Percentiles rank a stretch among this genome's conserved stretches.
Conservation (phyloP, 2,113 vertebrate genomes). For the Thunnus thynnus region DNA sequence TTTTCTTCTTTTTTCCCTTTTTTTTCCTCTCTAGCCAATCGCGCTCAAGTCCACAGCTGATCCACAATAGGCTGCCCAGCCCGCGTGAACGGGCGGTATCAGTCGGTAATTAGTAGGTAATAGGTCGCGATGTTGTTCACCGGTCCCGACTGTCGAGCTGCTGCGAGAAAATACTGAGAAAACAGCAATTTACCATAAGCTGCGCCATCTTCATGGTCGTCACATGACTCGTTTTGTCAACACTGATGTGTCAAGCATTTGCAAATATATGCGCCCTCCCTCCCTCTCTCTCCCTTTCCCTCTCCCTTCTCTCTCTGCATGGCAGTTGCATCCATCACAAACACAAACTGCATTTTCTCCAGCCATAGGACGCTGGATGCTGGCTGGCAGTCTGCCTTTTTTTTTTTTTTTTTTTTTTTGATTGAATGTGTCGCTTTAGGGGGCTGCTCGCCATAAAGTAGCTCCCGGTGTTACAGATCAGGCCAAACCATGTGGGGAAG, state of each 20-base stretch:
- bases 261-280: constrained; percentile 61
- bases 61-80: constrained; percentile 27
- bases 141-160: constrained; percentile 37
- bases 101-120: constrained; percentile 48
- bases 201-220: constrained; percentile 82
- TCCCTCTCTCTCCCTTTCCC: constrained; percentile 19
- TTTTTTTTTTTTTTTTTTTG: constrained; percentile 1
- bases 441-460: constrained; percentile 40
- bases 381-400: constrained; percentile 16
- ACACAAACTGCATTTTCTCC: constrained; percentile 56
- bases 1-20: not conserved
- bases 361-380: constrained; percentile 21
- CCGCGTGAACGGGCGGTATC: constrained; percentile 13
- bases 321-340: constrained; percentile 67
- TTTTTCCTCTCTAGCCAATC: not conserved
- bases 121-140: constrained; percentile 36
- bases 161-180: constrained; percentile 55
- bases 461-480: constrained; percentile 53
- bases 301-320: constrained; percentile 14
- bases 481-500: constrained; percentile 60
- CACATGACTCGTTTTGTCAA: constrained; percentile 84
- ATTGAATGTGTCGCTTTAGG: constrained; percentile 48
- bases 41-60: constrained; percentile 29
- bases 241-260: constrained; percentile 77
- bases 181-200: constrained; percentile 72